Evolutionary conservation across 2,888 invertebrate genomes (phyloP), one percentile per base, ranked within the genome.

Genomic region (Cheilosia variabilis): DNA sequence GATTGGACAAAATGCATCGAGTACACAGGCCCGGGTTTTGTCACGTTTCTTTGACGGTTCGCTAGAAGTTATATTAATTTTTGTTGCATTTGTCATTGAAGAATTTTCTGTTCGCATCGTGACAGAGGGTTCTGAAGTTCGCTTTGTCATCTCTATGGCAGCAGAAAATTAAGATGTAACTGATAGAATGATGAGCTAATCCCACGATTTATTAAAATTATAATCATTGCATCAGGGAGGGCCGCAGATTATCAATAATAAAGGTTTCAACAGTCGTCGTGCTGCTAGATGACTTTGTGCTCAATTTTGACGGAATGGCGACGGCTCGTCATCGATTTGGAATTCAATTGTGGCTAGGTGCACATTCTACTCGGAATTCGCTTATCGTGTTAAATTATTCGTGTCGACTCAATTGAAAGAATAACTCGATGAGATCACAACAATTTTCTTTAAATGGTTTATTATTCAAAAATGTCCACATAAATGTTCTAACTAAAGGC

Each of bases 141-240:
- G 55, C 62, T 55, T 71, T 82, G 81, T 71, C 81, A 76, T 71
- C 65, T 55, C 47, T 55, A 37, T 60, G 34, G 62, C 22, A 24
- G 50, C 7, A 9, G 53, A 34, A 63, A 63, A 71, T 84, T 79
- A 50, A 84, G 84, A 84, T 84, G 84, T 84, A 71, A 50, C 84
- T 62, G 79, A 80, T 79, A 60, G 69, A 78, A 83, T 66, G 69
- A 71, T 79, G 75, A 79, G 79, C 69, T 79, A 60, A 79, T 75
- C 65, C 24, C 84, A 84, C 79, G 79, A 79, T 71, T 84, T 76
- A 71, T 75, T 65, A 62, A 71, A 79, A 84, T 79, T 60, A 79
- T 79, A 65, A 82, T 66, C 4, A 77, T 66, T 71, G 37, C 52
- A 43, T 62, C 55, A 47, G 27, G 50, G 50, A 52, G 43, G 62